A percentile compares a stretch with the other conserved stretches of the same genome.
Conservation (phyloP, 2,797 vertebrate species). For the Varecia variegata region DNA sequence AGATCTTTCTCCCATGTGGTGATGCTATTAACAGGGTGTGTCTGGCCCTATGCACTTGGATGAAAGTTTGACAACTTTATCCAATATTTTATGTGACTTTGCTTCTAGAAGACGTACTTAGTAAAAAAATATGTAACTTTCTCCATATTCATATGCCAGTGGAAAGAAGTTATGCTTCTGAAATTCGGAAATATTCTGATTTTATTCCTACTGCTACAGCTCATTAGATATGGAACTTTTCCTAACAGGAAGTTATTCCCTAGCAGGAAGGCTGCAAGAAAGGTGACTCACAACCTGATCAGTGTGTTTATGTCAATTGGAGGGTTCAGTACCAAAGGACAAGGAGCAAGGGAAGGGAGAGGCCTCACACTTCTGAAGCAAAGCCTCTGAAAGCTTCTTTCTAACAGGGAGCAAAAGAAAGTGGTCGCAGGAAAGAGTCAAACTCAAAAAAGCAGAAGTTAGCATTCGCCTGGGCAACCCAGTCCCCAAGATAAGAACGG, state of each 20-base stretch:
- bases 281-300: accelerated
- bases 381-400: not conserved
- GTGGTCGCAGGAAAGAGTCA: not conserved
- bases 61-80: not conserved
- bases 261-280: not conserved
- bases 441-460: not conserved
- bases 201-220: not conserved
- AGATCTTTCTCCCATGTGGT: not conserved
- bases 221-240: not conserved
- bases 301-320: not conserved
- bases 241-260: not conserved
- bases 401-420: not conserved
- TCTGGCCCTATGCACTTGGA: not conserved
- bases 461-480: not conserved
- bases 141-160: not conserved
- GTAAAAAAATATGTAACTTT: not conserved
- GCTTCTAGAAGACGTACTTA: not conserved
- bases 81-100: not conserved
- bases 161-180: not conserved
- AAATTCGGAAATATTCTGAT: not conserved
- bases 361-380: not conserved
- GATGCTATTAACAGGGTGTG: not conserved
- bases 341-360: not conserved
- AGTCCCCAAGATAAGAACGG: not conserved
- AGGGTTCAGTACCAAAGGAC: not conserved